Evolutionary conservation across 2,797 vertebrate species (phyloP).

Genomic region (Pteronotus mesoamericanus): DNA sequence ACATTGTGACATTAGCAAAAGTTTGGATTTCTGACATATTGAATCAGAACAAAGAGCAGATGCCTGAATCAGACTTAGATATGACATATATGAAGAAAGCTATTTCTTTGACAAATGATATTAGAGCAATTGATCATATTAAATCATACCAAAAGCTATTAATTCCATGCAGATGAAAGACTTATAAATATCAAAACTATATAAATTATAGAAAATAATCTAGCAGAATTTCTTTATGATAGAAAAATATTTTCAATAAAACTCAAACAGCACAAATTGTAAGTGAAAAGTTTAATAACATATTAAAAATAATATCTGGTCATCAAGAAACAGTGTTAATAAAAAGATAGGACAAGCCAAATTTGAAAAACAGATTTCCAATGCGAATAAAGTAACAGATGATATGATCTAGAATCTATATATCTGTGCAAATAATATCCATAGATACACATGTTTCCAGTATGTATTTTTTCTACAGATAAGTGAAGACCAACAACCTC

Average conservation of each 20-base stretch:
- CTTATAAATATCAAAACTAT: not conserved
- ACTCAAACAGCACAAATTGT: not conserved
- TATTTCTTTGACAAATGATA: not conserved
- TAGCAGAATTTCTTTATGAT: not conserved
- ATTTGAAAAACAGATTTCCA: not conserved
- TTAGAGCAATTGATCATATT: not conserved
- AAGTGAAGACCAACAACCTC: not conserved
- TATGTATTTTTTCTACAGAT: not conserved
- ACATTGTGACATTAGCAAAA: not conserved
- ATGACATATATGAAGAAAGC: not conserved
- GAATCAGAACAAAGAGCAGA: not conserved
- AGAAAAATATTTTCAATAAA: not conserved
- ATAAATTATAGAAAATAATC: not conserved
- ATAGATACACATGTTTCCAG: not conserved
- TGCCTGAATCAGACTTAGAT: not conserved
- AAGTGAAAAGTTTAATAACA: not conserved
- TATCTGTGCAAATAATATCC: not conserved
- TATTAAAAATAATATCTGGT: not conserved
- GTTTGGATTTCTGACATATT: not conserved
- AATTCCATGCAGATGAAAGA: not conserved
- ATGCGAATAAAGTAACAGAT: not conserved
- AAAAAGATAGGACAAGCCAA: not conserved
- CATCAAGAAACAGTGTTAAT: not conserved
- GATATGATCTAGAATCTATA: not conserved
- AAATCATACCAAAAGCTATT: not conserved